These are phyloP conservation scores for Nematopogon swammerdamellus DNA, from an alignment of 2,888 invertebrate genomes.

Conservation along the genomic window DNA sequence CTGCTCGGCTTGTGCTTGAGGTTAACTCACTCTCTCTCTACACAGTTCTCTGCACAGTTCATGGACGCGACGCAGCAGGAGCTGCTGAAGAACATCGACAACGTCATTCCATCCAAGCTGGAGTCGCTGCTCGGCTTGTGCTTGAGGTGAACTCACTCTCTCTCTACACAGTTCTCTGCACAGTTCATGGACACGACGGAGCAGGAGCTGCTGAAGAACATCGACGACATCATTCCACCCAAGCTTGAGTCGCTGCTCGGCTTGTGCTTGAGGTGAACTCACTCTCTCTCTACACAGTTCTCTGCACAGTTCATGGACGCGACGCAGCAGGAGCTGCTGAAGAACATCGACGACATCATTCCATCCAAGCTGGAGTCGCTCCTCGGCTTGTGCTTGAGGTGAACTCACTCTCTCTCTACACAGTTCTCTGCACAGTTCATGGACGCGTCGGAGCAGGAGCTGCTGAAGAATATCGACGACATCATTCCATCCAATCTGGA, in stretches of 20 bases:
- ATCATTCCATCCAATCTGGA: slow-evolving; percentile 86
- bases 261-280: slow-evolving; percentile 65
- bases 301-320: slow-evolving; percentile 96
- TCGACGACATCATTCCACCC: slow-evolving; percentile 84
- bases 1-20: no score
- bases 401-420: slow-evolving; percentile 5
- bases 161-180: slow-evolving; percentile 64
- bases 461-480: slow-evolving; percentile 86
- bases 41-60: slow-evolving; percentile 83
- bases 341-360: slow-evolving; percentile 85
- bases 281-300: slow-evolving; percentile 33
- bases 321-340: slow-evolving; percentile 88
- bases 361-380: slow-evolving; percentile 87
- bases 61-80: slow-evolving; percentile 95
- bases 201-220: slow-evolving; percentile 85
- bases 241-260: slow-evolving; percentile 88
- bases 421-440: slow-evolving; percentile 90
- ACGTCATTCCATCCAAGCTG: slow-evolving; percentile 82
- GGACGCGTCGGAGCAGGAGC: slow-evolving; percentile 91
- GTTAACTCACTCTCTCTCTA: neutral
- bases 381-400: slow-evolving; percentile 80
- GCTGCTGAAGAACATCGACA: slow-evolving; percentile 83
- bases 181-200: slow-evolving; percentile 96
- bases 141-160: slow-evolving; percentile 41
- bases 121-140: slow-evolving; percentile 90